Conservation (phyloP, 1,140 invertebrate genomes). For the Uloborus diversus region DNA sequence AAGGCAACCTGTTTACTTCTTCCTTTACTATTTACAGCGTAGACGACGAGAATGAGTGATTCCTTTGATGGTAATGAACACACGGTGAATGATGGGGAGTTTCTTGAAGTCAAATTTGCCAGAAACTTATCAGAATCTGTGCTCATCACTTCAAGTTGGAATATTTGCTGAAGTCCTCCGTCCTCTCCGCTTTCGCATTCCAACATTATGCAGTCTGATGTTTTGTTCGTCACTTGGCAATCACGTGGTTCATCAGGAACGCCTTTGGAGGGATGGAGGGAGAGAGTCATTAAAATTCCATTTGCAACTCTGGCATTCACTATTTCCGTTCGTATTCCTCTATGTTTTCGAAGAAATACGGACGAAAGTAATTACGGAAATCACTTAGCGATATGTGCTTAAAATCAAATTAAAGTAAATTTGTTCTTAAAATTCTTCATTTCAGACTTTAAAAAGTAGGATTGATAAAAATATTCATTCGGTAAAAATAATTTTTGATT, state of each 20-base stretch:
- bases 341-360: too few species aligned
- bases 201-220: conserved; percentile 78
- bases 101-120: conserved; percentile 55
- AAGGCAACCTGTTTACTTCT: conserved; percentile 74
- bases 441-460: too few species aligned
- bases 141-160: conserved; percentile 82
- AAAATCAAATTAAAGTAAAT: too few species aligned
- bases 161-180: conserved; percentile 83
- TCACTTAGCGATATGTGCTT: too few species aligned
- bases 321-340: too few species aligned
- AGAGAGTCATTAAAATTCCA: too few species aligned
- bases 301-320: too few species aligned
- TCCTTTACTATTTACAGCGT: conserved; percentile 77
- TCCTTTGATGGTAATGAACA: conserved; percentile 57
- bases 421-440: too few species aligned
- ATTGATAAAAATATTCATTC: too few species aligned
- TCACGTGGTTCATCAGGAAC: conserved; percentile 81
- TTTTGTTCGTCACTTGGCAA: conserved; percentile 86
- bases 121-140: conserved; percentile 42
- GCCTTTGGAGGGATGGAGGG: conserved; percentile 67
- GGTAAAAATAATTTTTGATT: too few species aligned
- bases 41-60: conserved; percentile 66
- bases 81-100: conserved; percentile 58
- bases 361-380: too few species aligned
- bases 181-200: conserved; percentile 80